phyloP scores from a whole-genome alignment of 2,113 vertebrate genomes.

The Hippocampus comes region DNA sequence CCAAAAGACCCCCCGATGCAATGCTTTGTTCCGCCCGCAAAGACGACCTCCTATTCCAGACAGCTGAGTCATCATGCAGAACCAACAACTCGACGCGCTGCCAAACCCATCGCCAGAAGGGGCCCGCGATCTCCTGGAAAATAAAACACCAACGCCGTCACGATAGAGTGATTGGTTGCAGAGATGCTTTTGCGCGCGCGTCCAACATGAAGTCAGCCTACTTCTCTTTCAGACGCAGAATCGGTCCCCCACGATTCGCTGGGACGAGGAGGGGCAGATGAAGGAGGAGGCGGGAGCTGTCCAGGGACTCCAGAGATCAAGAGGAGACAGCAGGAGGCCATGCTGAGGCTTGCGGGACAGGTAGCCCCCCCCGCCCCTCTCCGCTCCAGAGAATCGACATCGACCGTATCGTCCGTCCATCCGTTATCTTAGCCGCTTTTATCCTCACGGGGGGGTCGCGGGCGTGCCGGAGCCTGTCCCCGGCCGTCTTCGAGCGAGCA shows the following conservation, averaged over 20 bases:
- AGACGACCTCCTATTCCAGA: conserved; percentile 7
- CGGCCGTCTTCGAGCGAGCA: too few species aligned
- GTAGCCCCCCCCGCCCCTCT: conserved; percentile 55
- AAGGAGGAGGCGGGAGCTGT: conserved; percentile 79
- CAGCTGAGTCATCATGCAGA: conserved; percentile 32
- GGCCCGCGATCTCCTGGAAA: conserved; percentile 2
- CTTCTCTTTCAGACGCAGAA: conserved; percentile 75
- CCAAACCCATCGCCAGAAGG: not conserved
- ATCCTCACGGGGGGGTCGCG: too few species aligned
- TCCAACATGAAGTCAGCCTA: not conserved
- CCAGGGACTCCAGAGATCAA: conserved; percentile 93
- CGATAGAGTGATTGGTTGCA: not conserved
- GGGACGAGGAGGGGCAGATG: conserved; percentile 42
- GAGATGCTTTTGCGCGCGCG: not conserved
- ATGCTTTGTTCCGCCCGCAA: conserved; percentile 18
- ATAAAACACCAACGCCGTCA: not conserved
- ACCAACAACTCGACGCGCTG: not conserved
- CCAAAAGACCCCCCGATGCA: conserved; percentile 11
- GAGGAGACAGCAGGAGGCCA: conserved; percentile 86
- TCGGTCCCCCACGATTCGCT: conserved; percentile 78
- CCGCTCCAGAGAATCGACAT: too few species aligned
- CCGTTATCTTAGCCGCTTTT: too few species aligned
- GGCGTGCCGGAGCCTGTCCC: too few species aligned
- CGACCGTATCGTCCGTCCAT: too few species aligned
- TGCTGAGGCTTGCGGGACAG: conserved; percentile 88